Evolutionary conservation across 92 coral and sea anemone species (phyloP), one percentile per base, ranked within the genome.

Genomic region (Umimayanthus chanpuru): DNA sequence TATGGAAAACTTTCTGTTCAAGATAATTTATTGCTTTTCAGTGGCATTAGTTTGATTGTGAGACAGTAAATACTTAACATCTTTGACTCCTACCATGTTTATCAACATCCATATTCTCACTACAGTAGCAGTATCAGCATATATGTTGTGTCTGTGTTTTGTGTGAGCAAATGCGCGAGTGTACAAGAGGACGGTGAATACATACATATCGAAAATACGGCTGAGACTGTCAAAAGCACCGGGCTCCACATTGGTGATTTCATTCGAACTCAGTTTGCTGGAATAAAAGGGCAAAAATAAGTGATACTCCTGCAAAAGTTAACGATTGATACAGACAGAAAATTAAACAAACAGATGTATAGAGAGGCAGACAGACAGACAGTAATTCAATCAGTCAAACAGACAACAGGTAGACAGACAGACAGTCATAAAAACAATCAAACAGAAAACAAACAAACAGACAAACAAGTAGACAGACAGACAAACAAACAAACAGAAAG

Each of bases 241-340:
- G 12, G 86, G 76, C 41, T 28, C 86, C 77, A 82, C 76, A 64
- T 43, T 29, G 58, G 86, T 82, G 86, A 82, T 82, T 40, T 30
- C 77, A n/a, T 82, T 82, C 12, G 56, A 68, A 30, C 77, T 82
- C 61, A 82, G 86, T 82, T 82, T 82, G 5, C 86, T 82, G 86
- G 26, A 47, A 28, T 30, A 68, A 68, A 30, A 18, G 30, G 66
- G 14, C 38, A 68, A 82, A 82, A 12, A 18, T 44, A 23, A 82
- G 77, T 23, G 65, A 64, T 4, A 81, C 0, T 70, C 29, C 29
- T 11, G 5, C 14, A 70, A 70, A 68, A 3, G 15, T 70, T 26
- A 26, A 10, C 26, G 14, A 56, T 56, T 56, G 11, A 56, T 21
- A 14, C 23, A 20, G 65, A 6, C 18, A 20, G 65, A 56, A 16